These are phyloP conservation scores for Platysternon megacephalum DNA, from an alignment of 2,113 vertebrate genomes.

Conservation along the genomic window DNA sequence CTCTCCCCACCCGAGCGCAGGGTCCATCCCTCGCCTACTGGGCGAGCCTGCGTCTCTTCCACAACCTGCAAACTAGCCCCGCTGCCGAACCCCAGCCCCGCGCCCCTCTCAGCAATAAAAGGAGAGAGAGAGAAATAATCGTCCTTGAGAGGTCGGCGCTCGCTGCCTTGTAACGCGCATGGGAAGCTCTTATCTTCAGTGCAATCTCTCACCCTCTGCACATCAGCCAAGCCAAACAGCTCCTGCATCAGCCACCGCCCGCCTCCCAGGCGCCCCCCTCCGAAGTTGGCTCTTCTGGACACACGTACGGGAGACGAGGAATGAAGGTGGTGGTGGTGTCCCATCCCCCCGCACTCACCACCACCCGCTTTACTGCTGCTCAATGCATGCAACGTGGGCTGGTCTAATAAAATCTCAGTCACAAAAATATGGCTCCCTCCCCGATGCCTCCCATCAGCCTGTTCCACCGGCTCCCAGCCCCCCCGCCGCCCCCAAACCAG, in stretches of 20 bases:
- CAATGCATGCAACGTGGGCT: too few relatives aligned
- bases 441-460: neutral
- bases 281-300: too few relatives aligned
- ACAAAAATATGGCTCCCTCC: neutral
- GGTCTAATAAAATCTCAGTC: too few relatives aligned
- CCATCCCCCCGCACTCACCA: too few relatives aligned
- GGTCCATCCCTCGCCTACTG: neutral
- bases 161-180: neutral
- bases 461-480: neutral
- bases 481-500: neutral
- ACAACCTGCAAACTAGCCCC: neutral
- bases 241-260: neutral
- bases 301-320: too few relatives aligned
- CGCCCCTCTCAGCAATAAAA: too few relatives aligned
- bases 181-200: neutral
- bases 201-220: neutral
- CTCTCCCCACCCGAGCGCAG: neutral
- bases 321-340: too few relatives aligned
- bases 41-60: too few relatives aligned
- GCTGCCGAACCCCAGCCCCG: neutral
- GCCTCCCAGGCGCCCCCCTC: too few relatives aligned
- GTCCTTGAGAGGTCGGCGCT: conserved; percentile 54
- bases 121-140: neutral
- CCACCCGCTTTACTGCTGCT: too few relatives aligned
- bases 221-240: neutral